Evolutionary conservation across 2,797 vertebrate genomes (phyloP), one percentile per base, ranked within the genome.

Genomic region (Rhyacichthys aspro): DNA sequence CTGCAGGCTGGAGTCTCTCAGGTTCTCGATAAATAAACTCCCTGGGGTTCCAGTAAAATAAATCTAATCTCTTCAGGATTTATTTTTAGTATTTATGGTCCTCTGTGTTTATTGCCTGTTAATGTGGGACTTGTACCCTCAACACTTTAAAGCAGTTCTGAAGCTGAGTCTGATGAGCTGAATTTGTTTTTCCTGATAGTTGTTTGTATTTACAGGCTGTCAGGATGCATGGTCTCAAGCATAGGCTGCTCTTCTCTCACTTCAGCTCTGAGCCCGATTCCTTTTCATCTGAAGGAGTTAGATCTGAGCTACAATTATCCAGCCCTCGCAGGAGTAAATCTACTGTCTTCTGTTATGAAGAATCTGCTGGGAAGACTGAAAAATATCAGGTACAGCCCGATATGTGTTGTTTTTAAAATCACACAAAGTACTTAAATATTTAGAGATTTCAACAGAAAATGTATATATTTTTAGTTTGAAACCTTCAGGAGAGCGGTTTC

Each of bases 241-340:
- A 38, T 0, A 18, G 49, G 49, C 7, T 17, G 11, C 8, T 14
- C 49, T 52, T 16, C 8, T 10, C 36, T 52, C 10, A 5, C 11
- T 19, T 34, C 17, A 4, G 16, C 15, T n/a, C 16, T 52, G 17
- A 38, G 36, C 2, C 36, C 8, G 10, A 52, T 37, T 11, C 17
- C 37, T 5, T 52, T 33, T 17, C 7, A 12, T 52, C 17, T 52
- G 15, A 52, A 8, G 8, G 16, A 18, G 49, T 8, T 52, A 11
- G 49, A 52, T 19, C 15, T 52, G 17, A 52, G 16, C 34, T 52
- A 52, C 49, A 52, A 38, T 17, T 8, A 19, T 12, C 11, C 49
- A 14, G 49, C 10, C 3, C 16, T 19, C 7, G 1, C 49, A 5
- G 17, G 49, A 14, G 34, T 18, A 5, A 14, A 9, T 1, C 49